Evolutionary conservation across 2,888 invertebrate genomes (phyloP).

Genomic region (Dascillus cervinus): DNA sequence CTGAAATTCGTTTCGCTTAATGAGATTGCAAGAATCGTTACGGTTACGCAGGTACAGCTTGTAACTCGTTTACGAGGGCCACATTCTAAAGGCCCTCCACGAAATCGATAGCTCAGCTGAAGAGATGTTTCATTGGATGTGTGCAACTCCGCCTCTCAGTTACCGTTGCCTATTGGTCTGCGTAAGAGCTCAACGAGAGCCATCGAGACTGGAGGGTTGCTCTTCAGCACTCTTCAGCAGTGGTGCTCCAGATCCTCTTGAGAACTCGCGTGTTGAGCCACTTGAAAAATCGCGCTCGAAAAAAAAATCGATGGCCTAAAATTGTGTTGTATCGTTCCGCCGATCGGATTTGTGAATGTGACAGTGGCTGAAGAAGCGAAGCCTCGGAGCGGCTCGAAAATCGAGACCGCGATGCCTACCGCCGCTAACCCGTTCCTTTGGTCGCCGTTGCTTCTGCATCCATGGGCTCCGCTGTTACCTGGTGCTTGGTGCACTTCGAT

Average conservation of each 20-base stretch:
- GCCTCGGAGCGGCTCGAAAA: conserved; percentile 22
- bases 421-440: conserved; percentile 55
- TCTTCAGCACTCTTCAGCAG: conserved; percentile 42
- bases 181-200: conserved; percentile 35
- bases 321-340: background rate
- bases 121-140: conserved; percentile 30
- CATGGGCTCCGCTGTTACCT: conserved; percentile 66
- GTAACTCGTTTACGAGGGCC: conserved; percentile 12
- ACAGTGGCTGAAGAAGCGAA: conserved; percentile 38
- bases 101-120: conserved; percentile 22
- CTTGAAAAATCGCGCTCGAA: conserved; percentile 24
- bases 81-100: conserved; percentile 21
- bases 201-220: conserved; percentile 41
- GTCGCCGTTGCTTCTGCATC: conserved; percentile 67
- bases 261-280: conserved; percentile 41
- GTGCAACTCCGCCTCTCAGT: conserved; percentile 31
- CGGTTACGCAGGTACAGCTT: background rate
- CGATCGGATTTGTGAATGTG: conserved; percentile 17
- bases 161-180: conserved; percentile 30
- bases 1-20: background rate
- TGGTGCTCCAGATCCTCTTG: conserved; percentile 40
- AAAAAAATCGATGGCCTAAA: background rate
- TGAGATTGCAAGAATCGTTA: background rate
- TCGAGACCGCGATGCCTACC: conserved; percentile 14
- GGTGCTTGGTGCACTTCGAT: conserved; percentile 56